phyloP scores from a whole-genome alignment of 1,140 invertebrate genomes.

The Cherax quadricarinatus region DNA sequence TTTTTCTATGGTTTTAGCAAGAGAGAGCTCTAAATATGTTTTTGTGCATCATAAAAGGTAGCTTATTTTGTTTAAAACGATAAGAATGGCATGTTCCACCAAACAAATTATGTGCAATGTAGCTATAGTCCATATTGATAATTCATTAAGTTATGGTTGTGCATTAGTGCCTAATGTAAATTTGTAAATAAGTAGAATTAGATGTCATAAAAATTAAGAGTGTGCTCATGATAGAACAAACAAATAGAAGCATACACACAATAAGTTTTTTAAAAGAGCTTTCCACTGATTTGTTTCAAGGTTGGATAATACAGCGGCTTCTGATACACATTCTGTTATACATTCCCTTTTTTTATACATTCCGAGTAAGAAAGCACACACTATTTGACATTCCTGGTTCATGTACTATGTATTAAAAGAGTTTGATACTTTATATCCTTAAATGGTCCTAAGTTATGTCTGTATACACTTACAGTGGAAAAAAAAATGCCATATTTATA shows the following conservation, averaged over 20 bases:
- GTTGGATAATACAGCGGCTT: background rate
- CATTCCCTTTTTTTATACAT: background rate
- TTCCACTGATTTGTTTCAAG: background rate
- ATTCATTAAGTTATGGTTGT: background rate
- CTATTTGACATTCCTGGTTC: background rate
- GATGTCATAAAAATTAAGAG: background rate
- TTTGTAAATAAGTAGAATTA: slow-evolving; percentile 8
- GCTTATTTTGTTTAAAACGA: background rate
- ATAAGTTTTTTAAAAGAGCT: background rate
- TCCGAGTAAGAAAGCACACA: background rate
- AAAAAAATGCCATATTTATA: background rate
- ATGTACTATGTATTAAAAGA: background rate
- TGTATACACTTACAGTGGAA: background rate
- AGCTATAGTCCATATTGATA: background rate
- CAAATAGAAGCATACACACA: background rate
- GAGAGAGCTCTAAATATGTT: too few relatives aligned
- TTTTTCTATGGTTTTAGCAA: background rate
- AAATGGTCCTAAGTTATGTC: background rate
- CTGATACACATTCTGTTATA: background rate
- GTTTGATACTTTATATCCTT: background rate
- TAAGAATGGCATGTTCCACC: background rate
- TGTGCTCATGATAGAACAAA: background rate
- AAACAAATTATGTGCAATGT: background rate
- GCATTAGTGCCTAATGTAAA: background rate
- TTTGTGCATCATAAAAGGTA: background rate